Evolutionary conservation across 1,140 invertebrate species (phyloP), one percentile per base, ranked within the genome.

Genomic region (Elysia chlorotica): DNA sequence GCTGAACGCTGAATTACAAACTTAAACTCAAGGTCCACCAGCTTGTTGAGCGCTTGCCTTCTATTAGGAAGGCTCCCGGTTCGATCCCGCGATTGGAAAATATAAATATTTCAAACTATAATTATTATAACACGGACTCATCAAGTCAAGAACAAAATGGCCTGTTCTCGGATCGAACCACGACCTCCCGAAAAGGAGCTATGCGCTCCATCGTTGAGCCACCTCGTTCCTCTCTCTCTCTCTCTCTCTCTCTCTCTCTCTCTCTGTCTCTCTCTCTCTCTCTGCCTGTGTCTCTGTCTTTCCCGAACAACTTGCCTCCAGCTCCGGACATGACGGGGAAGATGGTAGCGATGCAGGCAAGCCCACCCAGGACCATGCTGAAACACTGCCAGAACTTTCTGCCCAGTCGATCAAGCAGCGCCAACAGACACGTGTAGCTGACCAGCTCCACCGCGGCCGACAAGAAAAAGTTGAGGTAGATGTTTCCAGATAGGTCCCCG

Each of bases 361-460:
- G 31, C 25, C 54, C 69, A 19, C 53, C 35, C 69, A 59, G 17
- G n/a, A 69, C 21, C 30, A 69, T 56, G 48, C 48, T 28, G 23
- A 61, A 2, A 21, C 36, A 65, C 23, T 76, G 78, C 19, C 71
- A 70, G 21, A 31, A 31, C 38, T 76, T 76, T 35, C 82, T 68
- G 5, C 82, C 82, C 19, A 80, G 30, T 30, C 76, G 69, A 33
- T 80, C 72, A 28, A 81, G 70, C 19, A 75, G 53, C 10, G 93
- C 83, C 28, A 79, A 53, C 2, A 92, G 85, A 76, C 93, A 90
- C 0, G 87, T 87, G 80, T 94, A 93, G 2, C 91, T 92, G 0
- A 93, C 93, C 73, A 94, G 88, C 87, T 95, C 94, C 3, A 95
- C 93, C 2, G 90, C 84, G 1, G 92, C 93, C 23, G 59, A 69